These are phyloP conservation scores for Chitala chitala DNA, from an alignment of 2,113 vertebrate genomes.

Conservation along the genomic window DNA sequence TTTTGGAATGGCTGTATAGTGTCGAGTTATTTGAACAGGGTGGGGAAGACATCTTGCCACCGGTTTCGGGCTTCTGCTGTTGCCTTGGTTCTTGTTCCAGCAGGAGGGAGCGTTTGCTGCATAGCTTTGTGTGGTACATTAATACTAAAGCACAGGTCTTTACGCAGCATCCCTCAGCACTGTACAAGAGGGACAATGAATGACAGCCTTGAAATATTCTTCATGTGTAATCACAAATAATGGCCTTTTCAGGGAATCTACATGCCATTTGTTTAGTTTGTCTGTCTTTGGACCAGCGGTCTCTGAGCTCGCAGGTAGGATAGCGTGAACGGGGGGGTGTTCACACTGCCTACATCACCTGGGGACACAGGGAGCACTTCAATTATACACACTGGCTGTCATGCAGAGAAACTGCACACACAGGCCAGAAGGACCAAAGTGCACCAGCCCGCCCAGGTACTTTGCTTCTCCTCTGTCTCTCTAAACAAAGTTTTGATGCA, in stretches of 20 bases:
- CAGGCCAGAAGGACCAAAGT: background rate
- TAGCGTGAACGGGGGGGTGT: background rate
- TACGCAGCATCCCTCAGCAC: background rate
- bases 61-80: too few species aligned
- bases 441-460: background rate
- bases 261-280: background rate
- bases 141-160: too few species aligned
- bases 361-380: background rate
- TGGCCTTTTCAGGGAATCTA: background rate
- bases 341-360: background rate
- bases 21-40: too few species aligned
- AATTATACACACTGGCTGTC: background rate
- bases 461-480: too few species aligned
- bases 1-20: too few species aligned
- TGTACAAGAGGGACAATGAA: background rate
- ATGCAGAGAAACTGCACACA: background rate
- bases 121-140: too few species aligned
- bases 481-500: too few species aligned
- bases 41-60: too few species aligned
- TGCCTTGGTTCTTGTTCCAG: too few species aligned
- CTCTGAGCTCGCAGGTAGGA: background rate
- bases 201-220: background rate
- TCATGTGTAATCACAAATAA: background rate
- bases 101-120: too few species aligned
- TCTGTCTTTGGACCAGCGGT: background rate